Evolutionary conservation across 2,888 invertebrate genomes (phyloP), one percentile per base, ranked within the genome.

Genomic region (Amorpha juglandis): DNA sequence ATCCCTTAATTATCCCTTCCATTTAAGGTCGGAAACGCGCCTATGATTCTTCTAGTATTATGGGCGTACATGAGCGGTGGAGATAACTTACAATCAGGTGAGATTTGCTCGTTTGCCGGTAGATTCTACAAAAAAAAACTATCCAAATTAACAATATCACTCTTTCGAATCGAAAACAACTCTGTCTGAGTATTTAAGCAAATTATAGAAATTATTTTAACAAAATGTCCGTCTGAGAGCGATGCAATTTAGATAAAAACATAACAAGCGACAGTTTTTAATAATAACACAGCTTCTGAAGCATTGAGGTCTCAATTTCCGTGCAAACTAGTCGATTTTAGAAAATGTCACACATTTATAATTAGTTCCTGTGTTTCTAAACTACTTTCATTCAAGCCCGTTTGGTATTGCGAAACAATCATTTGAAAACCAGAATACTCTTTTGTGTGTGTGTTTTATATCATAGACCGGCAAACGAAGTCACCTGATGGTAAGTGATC

Each of bases 351-450:
- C 19, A 58, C 55, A 14, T 38, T 53, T 58, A 42, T 58, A 58
- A 58, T 58, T 38, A 42, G 58, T 58, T 58, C 58, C 62, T 42
- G 19, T 63, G 66, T 63, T 72, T 70, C 51, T 70, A 73, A 63
- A 66, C 12, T 3, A 45, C 14, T 67, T 67, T 68, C 63, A 19
- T 14, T 58, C 19, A 19, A 50, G 50, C 50, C 50, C 19, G 42
- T 42, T 19, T 58, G 6, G 42, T n/a, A 8, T 33, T 53, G 14
- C 27, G 33, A 53, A 33, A 19, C 12, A 58, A 58, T 19, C 11
- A 16, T 38, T 45, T 45, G 2, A 6, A 42, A 42, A 45, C 11
- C 9, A 9, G 38, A 9, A 9, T 9, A 7, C 7, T 38, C 38
- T 38, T 38, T 38, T 38, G 38, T 38, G 38, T 38, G 51, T 51